These are phyloP conservation scores for Leptogaster cylindrica DNA, from an alignment of 2,888 invertebrate species.

Conservation along the genomic window DNA sequence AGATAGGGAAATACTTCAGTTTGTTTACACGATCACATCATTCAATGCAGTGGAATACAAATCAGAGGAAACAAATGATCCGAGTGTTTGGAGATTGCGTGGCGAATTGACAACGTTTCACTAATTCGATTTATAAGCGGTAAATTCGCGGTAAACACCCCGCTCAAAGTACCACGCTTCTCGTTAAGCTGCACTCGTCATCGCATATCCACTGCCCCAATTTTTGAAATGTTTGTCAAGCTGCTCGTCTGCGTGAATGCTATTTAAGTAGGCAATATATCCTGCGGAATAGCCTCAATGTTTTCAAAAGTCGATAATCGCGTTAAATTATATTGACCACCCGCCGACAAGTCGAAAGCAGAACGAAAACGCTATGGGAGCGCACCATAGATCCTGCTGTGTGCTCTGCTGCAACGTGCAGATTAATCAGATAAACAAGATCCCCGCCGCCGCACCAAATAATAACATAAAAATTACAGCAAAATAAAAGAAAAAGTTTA, in stretches of 20 bases:
- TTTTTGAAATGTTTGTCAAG: too few species aligned
- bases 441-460: not conserved
- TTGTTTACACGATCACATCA: not conserved
- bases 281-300: too few species aligned
- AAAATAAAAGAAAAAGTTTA: not conserved
- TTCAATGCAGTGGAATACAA: not conserved
- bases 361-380: too few species aligned
- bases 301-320: too few species aligned
- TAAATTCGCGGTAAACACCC: too few species aligned
- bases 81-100: too few species aligned
- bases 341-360: not conserved
- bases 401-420: not conserved
- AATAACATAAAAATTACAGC: not conserved
- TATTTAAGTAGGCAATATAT: too few species aligned
- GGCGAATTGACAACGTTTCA: too few species aligned
- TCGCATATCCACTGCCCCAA: too few species aligned
- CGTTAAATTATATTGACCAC: not conserved
- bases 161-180: too few species aligned
- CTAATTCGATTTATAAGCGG: too few species aligned
- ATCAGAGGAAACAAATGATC: not conserved
- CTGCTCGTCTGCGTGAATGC: not conserved
- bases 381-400: not conserved
- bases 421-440: not conserved
- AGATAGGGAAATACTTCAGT: not conserved
- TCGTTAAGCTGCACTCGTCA: too few species aligned